These are phyloP conservation scores for Drosophila setosimentum DNA, from an alignment of 2,888 invertebrate species.

Conservation along the genomic window DNA sequence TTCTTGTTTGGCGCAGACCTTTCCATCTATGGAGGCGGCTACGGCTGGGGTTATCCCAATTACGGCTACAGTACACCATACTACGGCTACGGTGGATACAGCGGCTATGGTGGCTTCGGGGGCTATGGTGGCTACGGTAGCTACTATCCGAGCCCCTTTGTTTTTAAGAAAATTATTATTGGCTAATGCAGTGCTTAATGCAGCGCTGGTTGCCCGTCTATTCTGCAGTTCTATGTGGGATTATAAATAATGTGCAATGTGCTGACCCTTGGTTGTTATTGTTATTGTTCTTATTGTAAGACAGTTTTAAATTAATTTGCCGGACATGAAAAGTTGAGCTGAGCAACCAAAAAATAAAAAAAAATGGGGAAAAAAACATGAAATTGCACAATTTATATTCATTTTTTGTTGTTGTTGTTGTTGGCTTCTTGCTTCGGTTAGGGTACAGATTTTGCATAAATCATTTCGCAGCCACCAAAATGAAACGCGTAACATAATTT, in stretches of 20 bases:
- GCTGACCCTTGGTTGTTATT: slow-evolving; percentile 35
- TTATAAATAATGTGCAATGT: slow-evolving; percentile 70
- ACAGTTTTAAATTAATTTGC: slow-evolving; percentile 80
- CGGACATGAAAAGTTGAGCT: slow-evolving; percentile 72
- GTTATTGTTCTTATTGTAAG: slow-evolving; percentile 58
- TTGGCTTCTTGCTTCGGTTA: slow-evolving; percentile 51
- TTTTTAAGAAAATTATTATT: slow-evolving; percentile 64
- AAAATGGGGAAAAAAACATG: slow-evolving; percentile 53
- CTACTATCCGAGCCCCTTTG: slow-evolving; percentile 62
- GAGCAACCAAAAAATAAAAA: slow-evolving; percentile 20
- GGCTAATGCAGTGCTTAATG: slow-evolving; percentile 44
- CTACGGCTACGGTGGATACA: slow-evolving; percentile 49
- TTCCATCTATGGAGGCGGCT: slow-evolving; percentile 48
- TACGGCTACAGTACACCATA: slow-evolving; percentile 29
- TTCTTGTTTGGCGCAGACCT: slow-evolving; percentile 51
- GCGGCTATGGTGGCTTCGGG: slow-evolving; percentile 40
- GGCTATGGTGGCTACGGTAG: slow-evolving; percentile 36
- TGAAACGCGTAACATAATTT: slow-evolving; percentile 81
- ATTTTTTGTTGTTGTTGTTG: slow-evolving; percentile 48
- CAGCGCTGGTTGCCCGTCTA: neutral
- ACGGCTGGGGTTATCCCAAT: slow-evolving; percentile 48
- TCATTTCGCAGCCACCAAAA: slow-evolving; percentile 78
- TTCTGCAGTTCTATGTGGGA: slow-evolving; percentile 64
- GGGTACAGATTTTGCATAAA: slow-evolving; percentile 80
- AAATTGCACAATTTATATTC: slow-evolving; percentile 81